These are phyloP conservation scores for Cheilosia urbana DNA, from an alignment of 2,888 invertebrate genomes.

Conservation along the genomic window DNA sequence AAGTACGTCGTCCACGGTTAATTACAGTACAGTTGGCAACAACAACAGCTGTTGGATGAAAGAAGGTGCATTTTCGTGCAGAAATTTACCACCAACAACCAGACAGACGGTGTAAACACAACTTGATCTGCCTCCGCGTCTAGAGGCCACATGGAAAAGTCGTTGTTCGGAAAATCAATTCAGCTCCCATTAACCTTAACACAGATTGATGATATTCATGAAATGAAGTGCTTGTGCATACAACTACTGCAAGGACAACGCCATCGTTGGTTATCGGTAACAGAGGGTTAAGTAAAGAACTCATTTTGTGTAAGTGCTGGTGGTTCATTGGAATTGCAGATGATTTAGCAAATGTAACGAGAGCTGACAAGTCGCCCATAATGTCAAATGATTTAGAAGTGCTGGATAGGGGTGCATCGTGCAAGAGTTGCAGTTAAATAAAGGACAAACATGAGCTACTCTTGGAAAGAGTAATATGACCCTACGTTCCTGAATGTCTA, in stretches of 20 bases:
- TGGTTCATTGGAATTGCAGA: background rate
- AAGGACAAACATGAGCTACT: too few relatives aligned
- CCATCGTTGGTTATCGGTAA: background rate
- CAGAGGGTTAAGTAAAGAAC: background rate
- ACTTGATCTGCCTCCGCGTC: background rate
- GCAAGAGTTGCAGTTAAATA: too few relatives aligned
- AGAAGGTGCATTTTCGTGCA: background rate
- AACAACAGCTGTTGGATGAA: background rate
- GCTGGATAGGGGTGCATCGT: too few relatives aligned
- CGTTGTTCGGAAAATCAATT: background rate
- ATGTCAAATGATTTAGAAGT: too few relatives aligned
- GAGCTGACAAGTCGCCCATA: background rate
- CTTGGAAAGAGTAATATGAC: too few relatives aligned
- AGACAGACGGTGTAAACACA: background rate
- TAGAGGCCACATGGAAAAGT: background rate
- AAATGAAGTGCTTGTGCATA: background rate
- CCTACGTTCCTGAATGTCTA: too few relatives aligned
- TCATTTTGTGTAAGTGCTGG: background rate
- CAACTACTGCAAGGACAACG: background rate
- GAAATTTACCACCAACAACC: background rate
- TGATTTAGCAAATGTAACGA: background rate
- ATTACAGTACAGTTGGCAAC: background rate
- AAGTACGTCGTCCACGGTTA: too few relatives aligned
- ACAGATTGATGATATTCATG: slow-evolving; percentile 18
- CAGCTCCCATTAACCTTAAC: slow-evolving; percentile 11